Conservation (phyloP, 2,113 vertebrate genomes). For the Percopsis transmontana region DNA sequence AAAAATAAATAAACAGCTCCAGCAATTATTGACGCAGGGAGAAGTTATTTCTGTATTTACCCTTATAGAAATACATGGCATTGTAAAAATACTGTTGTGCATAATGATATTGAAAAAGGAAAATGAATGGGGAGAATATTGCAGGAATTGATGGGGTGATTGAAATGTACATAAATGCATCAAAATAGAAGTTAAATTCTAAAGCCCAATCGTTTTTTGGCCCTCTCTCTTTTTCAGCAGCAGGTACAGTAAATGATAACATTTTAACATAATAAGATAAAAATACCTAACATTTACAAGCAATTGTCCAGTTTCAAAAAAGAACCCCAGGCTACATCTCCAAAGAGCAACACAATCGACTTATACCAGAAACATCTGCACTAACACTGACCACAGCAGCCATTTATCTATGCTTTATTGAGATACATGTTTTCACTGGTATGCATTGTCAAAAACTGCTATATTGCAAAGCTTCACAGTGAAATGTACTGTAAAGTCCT, state of each 20-base stretch:
- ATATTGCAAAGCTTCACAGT: too few relatives aligned
- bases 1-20: not conserved
- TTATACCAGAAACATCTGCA: too few relatives aligned
- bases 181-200: constrained; percentile 58
- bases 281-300: too few relatives aligned
- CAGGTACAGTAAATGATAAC: not conserved
- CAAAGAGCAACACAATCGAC: too few relatives aligned
- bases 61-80: constrained; percentile 65
- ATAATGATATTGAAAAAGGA: constrained; percentile 52
- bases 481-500: too few relatives aligned
- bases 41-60: constrained; percentile 52
- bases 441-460: too few relatives aligned
- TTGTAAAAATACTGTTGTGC: constrained; percentile 28
- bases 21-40: constrained; percentile 54
- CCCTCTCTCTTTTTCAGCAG: constrained; percentile 20
- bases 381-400: too few relatives aligned
- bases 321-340: too few relatives aligned
- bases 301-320: not conserved
- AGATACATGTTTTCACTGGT: too few relatives aligned
- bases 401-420: too few relatives aligned
- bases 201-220: constrained; percentile 50
- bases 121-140: constrained; percentile 46
- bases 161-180: constrained; percentile 66
- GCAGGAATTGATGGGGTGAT: constrained; percentile 61
- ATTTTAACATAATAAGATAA: not conserved